Evolutionary conservation across 2,797 vertebrate genomes (phyloP).

Genomic region (Acanthornis magna): DNA sequence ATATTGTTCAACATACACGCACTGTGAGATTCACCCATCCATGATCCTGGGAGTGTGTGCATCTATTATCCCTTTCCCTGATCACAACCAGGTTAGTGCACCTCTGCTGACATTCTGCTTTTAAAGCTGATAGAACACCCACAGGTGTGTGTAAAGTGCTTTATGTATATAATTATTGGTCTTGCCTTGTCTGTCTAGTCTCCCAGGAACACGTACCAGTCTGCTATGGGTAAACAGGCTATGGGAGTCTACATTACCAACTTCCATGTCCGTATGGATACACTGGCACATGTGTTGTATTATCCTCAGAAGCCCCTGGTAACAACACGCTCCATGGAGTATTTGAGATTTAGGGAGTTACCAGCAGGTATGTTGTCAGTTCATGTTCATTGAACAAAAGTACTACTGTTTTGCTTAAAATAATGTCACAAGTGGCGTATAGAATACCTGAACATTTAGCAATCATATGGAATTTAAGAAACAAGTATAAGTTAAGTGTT

Average conservation of each 20-base stretch:
- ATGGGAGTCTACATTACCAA: constrained; percentile 99
- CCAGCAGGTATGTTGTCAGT: constrained; percentile 84
- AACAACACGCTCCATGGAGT: constrained; percentile 97
- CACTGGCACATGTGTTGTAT: constrained; percentile 94
- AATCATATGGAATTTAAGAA: not conserved
- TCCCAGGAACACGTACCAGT: constrained; percentile 98
- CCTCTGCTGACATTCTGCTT: not conserved
- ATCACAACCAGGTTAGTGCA: constrained; percentile 92
- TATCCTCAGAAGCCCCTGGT: constrained; percentile 98
- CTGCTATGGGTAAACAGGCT: constrained; percentile 98
- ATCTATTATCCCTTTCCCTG: constrained; percentile 97
- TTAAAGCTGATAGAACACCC: not conserved
- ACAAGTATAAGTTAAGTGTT: not conserved
- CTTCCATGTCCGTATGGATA: constrained; percentile 98
- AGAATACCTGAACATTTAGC: not conserved
- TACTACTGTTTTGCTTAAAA: not conserved
- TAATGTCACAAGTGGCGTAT: rapidly evolving
- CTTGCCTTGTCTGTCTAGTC: constrained; percentile 77
- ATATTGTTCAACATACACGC: constrained; percentile 96
- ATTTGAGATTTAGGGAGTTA: constrained; percentile 94
- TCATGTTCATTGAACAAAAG: not conserved
- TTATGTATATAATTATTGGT: not conserved
- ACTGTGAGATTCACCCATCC: constrained; percentile 97
- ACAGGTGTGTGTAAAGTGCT: not conserved
- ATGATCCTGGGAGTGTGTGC: constrained; percentile 99